Base-by-base conservation (phyloP, 1,140 invertebrate species). In the Drosophila willistoni region DNA sequence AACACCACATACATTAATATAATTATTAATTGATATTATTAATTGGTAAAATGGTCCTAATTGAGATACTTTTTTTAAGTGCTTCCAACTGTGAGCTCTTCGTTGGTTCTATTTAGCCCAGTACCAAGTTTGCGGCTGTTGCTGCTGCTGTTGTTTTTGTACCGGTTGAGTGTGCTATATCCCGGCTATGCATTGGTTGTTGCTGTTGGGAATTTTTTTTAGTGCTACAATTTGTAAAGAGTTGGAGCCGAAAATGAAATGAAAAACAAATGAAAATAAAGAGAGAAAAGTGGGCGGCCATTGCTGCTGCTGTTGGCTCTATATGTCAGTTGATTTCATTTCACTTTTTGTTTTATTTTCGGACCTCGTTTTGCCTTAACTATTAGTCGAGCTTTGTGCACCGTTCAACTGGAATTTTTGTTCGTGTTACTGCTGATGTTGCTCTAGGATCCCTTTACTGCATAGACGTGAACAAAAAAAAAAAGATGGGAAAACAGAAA, bases 281-380 rank as follows among this genome's bases (percentile, higher is more conserved):
- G 39, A 33, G 3, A 22, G 12, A 12, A 10, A 51, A 36, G 41
- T 29, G 29, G 19, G 5, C 42, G 34, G 39, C n/a, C 36, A 51
- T 33, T 67, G 62, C 34, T 22, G 41, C 57, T 56, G 51, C 56
- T 68, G 65, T 33, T 59, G 47, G 62, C 65, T 85, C 82, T 87
- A 83, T 87, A 86, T 87, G 84, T 83, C 83, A 87, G 83, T 86
- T 89, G 83, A 87, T 87, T 87, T 89, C 79, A 79, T 87, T 87
- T 86, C 84, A 89, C 83, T 87, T 87, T 87, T 81, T 80, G 74
- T 72, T 34, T 36, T 64, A 9, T 75, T 71, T 72, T 54, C 44
- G 44, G 14, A 78, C 62, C 60, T 62, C 74, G 64, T 70, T 74
- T 64, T 75, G 72, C 78, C 60, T 68, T 68, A 87, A 86, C 82